Evolutionary conservation across 2,888 invertebrate genomes (phyloP), one percentile per base, ranked within the genome.

Genomic region (Rutpela maculata): DNA sequence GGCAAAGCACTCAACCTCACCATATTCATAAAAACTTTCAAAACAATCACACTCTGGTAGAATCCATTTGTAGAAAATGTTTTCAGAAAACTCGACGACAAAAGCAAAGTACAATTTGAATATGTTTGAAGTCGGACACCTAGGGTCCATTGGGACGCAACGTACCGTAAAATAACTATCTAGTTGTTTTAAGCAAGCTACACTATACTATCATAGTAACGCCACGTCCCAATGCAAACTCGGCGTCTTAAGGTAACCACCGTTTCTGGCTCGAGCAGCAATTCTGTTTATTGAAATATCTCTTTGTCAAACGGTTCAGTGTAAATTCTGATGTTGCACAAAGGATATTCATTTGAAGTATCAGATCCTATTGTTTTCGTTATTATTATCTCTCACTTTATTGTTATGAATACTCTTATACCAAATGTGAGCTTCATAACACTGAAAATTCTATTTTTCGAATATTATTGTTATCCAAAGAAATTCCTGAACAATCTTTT

Each of bases 61-160:
- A 66, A 75, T 50, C 66, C 71, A 75, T 71, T 71, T 50, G 70
- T 19, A 71, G 65, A 43, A 38, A 76, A 72, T 72, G 72, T 73
- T 76, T 67, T 31, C 55, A 56, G 63, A 56, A 65, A 70, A 72
- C 35, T 68, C 12, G 38, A 55, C 78, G 72, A 66, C 68, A 73
- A 78, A 73, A 68, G 77, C 77, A 73, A 60, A 63, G 74, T 74
- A 63, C 74, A 73, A 78, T 78, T 76, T 78, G 78, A 78, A 78
- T 78, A 76, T 73, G 78, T 78, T 78, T 76, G 76, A 78, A 76
- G 78, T 78, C 76, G 74, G 59, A 78, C 78, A 78, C 73, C 73
- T 50, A 73, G 63, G 69, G 78, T 76, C 78, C 73, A 78, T 78
- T 76, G 78, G 76, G 74, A 68, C 19, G 76, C 75, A 66, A 19